Evolutionary conservation across 2,888 invertebrate species (phyloP), one percentile per base, ranked within the genome.

Genomic region (Heliconius aoede): DNA sequence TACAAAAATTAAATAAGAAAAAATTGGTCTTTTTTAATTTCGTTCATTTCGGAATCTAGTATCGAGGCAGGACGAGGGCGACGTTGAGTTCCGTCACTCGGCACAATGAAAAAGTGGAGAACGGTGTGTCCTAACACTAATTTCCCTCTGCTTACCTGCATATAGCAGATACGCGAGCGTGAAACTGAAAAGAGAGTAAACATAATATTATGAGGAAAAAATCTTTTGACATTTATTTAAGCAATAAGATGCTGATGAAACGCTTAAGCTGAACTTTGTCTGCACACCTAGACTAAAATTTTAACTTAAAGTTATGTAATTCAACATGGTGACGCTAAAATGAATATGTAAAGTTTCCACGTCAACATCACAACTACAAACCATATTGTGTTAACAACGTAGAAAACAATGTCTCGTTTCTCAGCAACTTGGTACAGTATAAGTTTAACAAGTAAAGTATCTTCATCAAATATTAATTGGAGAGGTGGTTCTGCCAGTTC

Each of bases 401-500:
- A n/a, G n/a, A 8, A 15, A 55, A 69, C 69, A 69, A 55, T 69
- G 69, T 69, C 58, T 76, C 62, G 71, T 55, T 71, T 77, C 58
- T 36, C 58, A 69, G 72, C 73, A 55, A 77, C 55, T 87, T 80
- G 81, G 80, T 86, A 87, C 86, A 87, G 86, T 86, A 86, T 85
- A 87, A 88, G 87, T 88, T 88, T 81, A 81, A 82, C 81, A 82
- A 86, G 68, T 79, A 72, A 89, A 89, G 87, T 88, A 88, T 87
- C 88, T 89, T 87, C 81, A 86, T 89, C 88, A 90, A 90, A 90
- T 90, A 91, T 90, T 89, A 90, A 89, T 89, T 87, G 86, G 86
- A 78, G 80, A 80, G 80, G 76, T 78, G 76, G 78, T 73, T 64
- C 58, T 73, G 61, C 78, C 68, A 36, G 73, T 76, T 68, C 78